A percentile compares a stretch with the other conserved stretches of the same genome.
Evolutionary conservation across 1,140 invertebrate genomes (phyloP).

Genomic region (Drosophila mayri): DNA sequence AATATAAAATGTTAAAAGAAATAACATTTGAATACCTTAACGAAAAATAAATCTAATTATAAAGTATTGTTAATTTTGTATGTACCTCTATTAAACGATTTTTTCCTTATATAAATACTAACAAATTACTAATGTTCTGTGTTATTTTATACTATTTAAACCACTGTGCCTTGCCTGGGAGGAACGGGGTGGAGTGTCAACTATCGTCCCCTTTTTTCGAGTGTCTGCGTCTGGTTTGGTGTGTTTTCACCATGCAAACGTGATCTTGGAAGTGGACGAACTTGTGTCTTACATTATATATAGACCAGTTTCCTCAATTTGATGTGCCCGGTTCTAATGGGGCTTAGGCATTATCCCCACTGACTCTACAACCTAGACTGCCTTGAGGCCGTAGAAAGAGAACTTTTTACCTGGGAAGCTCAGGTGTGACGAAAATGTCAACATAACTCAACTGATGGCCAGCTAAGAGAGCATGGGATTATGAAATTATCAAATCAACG

Average conservation of each 20-base stretch:
- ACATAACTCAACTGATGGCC: constrained; percentile 16
- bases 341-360: constrained; percentile 15
- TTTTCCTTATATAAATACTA: background rate
- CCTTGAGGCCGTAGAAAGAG: constrained; percentile 23
- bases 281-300: constrained; percentile 65
- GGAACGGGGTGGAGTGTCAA: constrained; percentile 18
- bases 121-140: background rate
- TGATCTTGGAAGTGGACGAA: constrained; percentile 60
- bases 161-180: background rate
- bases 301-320: constrained; percentile 70
- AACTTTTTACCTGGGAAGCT: constrained; percentile 25
- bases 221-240: constrained; percentile 60
- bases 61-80: background rate
- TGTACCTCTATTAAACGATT: background rate
- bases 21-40: background rate
- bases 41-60: background rate
- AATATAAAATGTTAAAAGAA: background rate
- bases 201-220: constrained; percentile 58
- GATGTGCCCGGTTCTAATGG: constrained; percentile 61
- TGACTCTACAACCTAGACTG: constrained; percentile 39
- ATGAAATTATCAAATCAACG: constrained; percentile 36
- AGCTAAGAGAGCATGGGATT: constrained; percentile 14
- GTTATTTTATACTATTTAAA: background rate
- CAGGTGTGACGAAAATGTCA: constrained; percentile 44
- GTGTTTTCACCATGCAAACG: constrained; percentile 67